A percentile compares a stretch with the other conserved stretches of the same genome.
Evolutionary conservation across 2,888 invertebrate species (phyloP).

Genomic region (Lycophotia porphyrea): DNA sequence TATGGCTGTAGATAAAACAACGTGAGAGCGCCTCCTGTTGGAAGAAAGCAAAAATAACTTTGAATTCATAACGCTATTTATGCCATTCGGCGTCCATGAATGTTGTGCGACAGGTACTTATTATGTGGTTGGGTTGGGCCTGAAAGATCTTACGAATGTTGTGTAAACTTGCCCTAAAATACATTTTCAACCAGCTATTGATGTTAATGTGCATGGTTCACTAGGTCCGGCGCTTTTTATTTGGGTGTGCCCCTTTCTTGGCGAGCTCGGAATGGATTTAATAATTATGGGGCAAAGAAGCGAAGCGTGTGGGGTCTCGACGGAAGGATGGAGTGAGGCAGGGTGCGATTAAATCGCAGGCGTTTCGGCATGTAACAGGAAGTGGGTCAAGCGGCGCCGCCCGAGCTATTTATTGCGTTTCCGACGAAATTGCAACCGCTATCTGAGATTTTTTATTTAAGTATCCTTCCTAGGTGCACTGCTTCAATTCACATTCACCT

Average conservation of each 20-base stretch:
- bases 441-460: slow-evolving; percentile 74
- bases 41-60: not conserved
- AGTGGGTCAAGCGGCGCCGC: slow-evolving; percentile 89
- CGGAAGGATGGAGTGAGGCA: slow-evolving; percentile 85
- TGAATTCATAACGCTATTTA: slow-evolving; percentile 15
- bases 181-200: slow-evolving; percentile 56
- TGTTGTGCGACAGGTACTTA: slow-evolving; percentile 6
- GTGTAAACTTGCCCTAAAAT: slow-evolving; percentile 51
- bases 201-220: slow-evolving; percentile 67
- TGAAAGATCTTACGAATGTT: slow-evolving; percentile 41
- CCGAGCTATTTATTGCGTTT: slow-evolving; percentile 89
- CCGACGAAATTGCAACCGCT: slow-evolving; percentile 85
- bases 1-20: slow-evolving; percentile 11
- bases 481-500: slow-evolving; percentile 38
- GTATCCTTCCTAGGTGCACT: slow-evolving; percentile 61
- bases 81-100: slow-evolving; percentile 2
- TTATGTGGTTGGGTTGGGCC: slow-evolving; percentile 14
- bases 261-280: slow-evolving; percentile 84
- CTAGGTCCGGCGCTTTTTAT: slow-evolving; percentile 68
- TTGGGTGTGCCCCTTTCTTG: slow-evolving; percentile 81
- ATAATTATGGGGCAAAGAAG: slow-evolving; percentile 88
- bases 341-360: slow-evolving; percentile 88
- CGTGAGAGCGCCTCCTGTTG: not conserved
- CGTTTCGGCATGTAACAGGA: slow-evolving; percentile 89
- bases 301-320: slow-evolving; percentile 85